A percentile compares a stretch with the other conserved stretches of the same genome.
phyloP scores from a whole-genome alignment of 2,888 invertebrate species.

The Odontomyia ornata region DNA sequence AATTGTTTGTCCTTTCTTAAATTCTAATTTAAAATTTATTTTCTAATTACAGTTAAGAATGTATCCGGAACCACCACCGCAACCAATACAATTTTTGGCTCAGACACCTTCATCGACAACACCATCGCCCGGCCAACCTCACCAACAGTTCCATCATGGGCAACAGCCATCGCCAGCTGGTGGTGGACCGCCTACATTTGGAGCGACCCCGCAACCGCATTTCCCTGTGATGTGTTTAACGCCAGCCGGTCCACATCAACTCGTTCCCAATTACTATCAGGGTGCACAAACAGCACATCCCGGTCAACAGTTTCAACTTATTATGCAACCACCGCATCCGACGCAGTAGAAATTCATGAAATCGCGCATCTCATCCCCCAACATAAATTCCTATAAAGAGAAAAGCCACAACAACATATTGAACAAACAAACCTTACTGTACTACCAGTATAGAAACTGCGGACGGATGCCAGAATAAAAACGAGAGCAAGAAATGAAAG shows the following conservation, averaged over 20 bases:
- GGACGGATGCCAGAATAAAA: background rate
- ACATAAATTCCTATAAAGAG: background rate
- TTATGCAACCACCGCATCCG: constrained; percentile 63
- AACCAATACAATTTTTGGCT: constrained; percentile 67
- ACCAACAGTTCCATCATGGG: constrained; percentile 69
- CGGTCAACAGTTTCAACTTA: constrained; percentile 61
- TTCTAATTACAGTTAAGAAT: constrained; percentile 68
- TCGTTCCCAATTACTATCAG: constrained; percentile 61
- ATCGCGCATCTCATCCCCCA: constrained; percentile 18
- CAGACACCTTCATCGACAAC: constrained; percentile 68
- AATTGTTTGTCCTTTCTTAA: no score
- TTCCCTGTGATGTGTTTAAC: constrained; percentile 71
- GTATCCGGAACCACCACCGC: constrained; percentile 72
- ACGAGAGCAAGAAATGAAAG: background rate
- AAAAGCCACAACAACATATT: constrained; percentile 12
- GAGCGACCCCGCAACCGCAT: constrained; percentile 64
- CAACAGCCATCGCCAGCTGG: constrained; percentile 69
- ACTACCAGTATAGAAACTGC: constrained; percentile 5
- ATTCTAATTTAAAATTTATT: background rate
- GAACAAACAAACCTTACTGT: constrained; percentile 30
- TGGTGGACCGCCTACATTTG: constrained; percentile 66
- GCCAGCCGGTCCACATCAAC: constrained; percentile 62
- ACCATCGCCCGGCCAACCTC: constrained; percentile 68
- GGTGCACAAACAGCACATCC: constrained; percentile 61
- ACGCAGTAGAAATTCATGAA: constrained; percentile 50